Evolutionary conservation across 2,113 vertebrate species (phyloP), one percentile per base, ranked within the genome.

Genomic region (Macquaria australasica): DNA sequence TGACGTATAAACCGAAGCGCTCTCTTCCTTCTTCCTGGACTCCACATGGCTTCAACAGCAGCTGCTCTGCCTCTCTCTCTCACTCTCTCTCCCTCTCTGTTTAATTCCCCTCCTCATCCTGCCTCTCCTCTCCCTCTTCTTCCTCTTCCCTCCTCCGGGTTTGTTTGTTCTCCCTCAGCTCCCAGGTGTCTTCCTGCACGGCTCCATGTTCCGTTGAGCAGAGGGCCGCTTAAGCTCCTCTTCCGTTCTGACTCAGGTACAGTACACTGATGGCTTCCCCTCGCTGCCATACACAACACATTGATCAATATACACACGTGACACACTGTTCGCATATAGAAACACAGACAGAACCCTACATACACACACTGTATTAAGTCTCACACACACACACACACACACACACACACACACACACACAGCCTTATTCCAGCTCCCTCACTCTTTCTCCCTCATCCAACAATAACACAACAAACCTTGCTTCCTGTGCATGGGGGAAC

Each of bases 401-500:
- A 21, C 60, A 45, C 77, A 51, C 71, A 60, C 84, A 53, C 79
- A 73, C 70, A 77, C 74, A 58, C 89, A 60, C 74, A 63, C 64
- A 3, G 43, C 55, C 79, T 73, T 51, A 51, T 72, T 68, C 71
- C 77, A 75, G 72, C 72, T 74, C 71, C 51, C 88, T 81, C 81
- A 21, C 62, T 87, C 81, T 79, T 80, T 90, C 84, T 86, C 89
- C 77, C 59, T 88, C 87, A 86, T 96, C 96, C 95, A 96, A 96
- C 91, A 96, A 96, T 94, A 96, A 96, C 95, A 95, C 88, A 93
- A 92, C 89, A 93, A 87, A 85, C 88, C 94, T 88, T 75, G 90
- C 87, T 95, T 96, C 95, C 96, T 95, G 89, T 89, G 85, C n/a
- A 28, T 71, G 82, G 73, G 83, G 72, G 94, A 96, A 96, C 96